Conservation (phyloP, 2,113 vertebrate species). For the Eolophus roseicapilla region DNA sequence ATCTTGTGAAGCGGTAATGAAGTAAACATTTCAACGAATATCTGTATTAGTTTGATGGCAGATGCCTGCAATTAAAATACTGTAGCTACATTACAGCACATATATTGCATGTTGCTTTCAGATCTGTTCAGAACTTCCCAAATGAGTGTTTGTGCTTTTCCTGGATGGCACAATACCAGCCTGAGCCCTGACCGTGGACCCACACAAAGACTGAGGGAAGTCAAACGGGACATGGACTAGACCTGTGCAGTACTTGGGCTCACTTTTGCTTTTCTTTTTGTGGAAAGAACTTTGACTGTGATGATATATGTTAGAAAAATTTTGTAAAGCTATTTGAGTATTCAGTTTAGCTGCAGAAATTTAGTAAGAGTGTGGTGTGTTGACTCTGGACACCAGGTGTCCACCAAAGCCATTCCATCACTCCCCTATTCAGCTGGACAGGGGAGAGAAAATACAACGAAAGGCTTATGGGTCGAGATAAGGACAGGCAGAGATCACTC, state of each 20-base stretch:
- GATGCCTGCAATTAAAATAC: slow-evolving; percentile 36
- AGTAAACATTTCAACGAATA: slow-evolving; percentile 31
- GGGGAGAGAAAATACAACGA: background rate
- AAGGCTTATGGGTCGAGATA: background rate
- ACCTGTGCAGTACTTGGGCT: background rate
- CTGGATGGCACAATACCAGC: background rate
- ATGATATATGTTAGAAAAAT: background rate
- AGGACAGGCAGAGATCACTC: background rate
- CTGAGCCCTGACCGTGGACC: background rate
- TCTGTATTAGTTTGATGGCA: slow-evolving; percentile 12
- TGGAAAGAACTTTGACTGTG: background rate
- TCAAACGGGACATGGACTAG: accelerated
- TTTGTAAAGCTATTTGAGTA: background rate
- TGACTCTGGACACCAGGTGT: background rate
- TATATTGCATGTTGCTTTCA: background rate
- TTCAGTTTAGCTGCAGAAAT: background rate
- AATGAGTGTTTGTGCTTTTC: background rate
- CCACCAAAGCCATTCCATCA: background rate
- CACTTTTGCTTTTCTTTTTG: background rate
- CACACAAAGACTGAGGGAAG: background rate
- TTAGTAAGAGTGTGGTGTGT: background rate
- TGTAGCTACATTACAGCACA: background rate
- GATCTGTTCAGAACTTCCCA: background rate
- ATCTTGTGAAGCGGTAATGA: slow-evolving; percentile 24
- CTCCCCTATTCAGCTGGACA: background rate